These are phyloP conservation scores for Tringa solitaria DNA, from an alignment of 2,113 vertebrate genomes.

Conservation along the genomic window DNA sequence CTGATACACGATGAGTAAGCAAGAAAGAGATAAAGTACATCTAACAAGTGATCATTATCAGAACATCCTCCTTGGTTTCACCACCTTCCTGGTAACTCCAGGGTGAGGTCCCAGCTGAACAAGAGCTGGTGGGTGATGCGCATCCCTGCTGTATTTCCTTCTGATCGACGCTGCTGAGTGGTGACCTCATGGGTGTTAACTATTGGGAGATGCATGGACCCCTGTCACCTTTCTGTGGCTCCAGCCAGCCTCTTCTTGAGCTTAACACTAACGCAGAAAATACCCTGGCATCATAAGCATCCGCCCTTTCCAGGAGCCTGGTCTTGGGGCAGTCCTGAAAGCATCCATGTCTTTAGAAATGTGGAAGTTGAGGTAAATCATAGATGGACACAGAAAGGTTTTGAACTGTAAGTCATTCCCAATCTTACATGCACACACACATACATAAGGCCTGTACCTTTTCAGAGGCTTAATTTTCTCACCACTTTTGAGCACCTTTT, in stretches of 20 bases:
- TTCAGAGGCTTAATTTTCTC: not conserved
- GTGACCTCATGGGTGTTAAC: not conserved
- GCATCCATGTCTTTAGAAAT: not conserved
- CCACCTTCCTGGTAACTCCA: not conserved
- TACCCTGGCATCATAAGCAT: not conserved
- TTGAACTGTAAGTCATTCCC: not conserved
- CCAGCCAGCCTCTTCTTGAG: not conserved
- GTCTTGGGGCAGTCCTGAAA: not conserved
- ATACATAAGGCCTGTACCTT: not conserved
- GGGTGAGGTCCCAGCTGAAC: not conserved
- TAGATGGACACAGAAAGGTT: not conserved
- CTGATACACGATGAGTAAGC: not conserved
- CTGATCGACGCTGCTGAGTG: not conserved
- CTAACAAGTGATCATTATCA: not conserved
- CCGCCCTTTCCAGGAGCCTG: not conserved
- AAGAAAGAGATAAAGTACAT: not conserved
- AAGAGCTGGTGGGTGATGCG: not conserved
- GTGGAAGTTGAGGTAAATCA: not conserved
- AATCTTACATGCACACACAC: not conserved
- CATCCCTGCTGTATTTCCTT: not conserved
- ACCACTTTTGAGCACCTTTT: not conserved
- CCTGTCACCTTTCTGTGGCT: not conserved
- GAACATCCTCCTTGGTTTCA: not conserved
- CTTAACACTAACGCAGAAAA: accelerated
- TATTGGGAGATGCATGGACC: not conserved